Conservation (phyloP, 2,797 vertebrate species). For the Pogoniulus pusillus region DNA sequence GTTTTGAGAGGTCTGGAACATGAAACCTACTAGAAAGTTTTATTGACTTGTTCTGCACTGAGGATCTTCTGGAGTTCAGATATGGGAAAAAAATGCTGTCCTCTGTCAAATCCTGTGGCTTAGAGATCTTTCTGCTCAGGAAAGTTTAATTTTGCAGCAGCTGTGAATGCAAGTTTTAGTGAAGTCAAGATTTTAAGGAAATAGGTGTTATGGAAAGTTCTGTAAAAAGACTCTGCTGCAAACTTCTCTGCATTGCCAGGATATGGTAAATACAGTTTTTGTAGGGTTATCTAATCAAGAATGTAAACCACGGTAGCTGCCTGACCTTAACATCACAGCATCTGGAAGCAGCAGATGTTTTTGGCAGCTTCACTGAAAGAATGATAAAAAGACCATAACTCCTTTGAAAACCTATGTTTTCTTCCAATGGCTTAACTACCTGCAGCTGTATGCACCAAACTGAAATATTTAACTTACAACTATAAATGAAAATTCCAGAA, state of each 20-base stretch:
- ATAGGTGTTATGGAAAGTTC: not conserved
- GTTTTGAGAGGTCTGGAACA: not conserved
- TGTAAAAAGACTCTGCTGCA: not conserved
- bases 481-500: constrained; percentile 63
- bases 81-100: not conserved
- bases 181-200: not conserved
- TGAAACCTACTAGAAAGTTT: not conserved
- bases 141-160: not conserved
- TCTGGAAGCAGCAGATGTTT: constrained; percentile 31
- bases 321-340: not conserved
- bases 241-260: not conserved
- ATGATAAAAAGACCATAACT: not conserved
- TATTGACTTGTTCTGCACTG: not conserved
- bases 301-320: not conserved
- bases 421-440: constrained; percentile 30
- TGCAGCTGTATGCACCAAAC: constrained; percentile 12
- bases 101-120: not conserved
- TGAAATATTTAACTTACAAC: constrained; percentile 53
- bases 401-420: constrained; percentile 3
- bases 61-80: not conserved
- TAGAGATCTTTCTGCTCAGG: not conserved
- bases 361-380: constrained; percentile 1
- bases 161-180: not conserved
- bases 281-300: not conserved
- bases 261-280: not conserved